Evolutionary conservation across 2,113 vertebrate species (phyloP), one percentile per base, ranked within the genome.

Genomic region (Scomber colias): DNA sequence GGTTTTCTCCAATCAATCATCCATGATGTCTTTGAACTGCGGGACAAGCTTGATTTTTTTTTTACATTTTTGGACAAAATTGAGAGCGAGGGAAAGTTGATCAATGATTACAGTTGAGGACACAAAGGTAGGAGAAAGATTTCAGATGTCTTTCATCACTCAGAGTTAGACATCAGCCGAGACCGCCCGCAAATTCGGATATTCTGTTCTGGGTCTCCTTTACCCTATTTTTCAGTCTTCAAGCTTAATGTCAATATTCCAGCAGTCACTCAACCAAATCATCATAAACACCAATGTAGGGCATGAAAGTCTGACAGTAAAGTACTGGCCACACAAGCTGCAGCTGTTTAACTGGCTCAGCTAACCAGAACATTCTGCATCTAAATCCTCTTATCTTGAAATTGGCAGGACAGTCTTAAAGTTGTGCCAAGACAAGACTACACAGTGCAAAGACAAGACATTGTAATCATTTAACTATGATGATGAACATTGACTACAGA

Each of bases 1-100:
- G 82, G 78, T 87, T 70, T 79, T 77, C 55, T 1, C 19, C 51
- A 62, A 89, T 89, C 75, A 79, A 80, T 89, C 84, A 85, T 77
- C 51, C 14, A 50, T 73, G 35, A 21, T 51, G 61, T 68, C 49
- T 66, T 44, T 74, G 56, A 89, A 84, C 67, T 73, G 64, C 13
- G n/a, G 54, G 54, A 77, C 71, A 44, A 45, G 54, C 59, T 57
- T 70, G 15, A 64, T 69, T 75, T 83, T 78, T 35, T 35, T 21
- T 21, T 21, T 27, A 27, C 2, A 27, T 59, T 73, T 73, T 80
- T 76, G 12, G 50, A 56, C 50, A 12, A 63, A 76, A 82, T 16
- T 59, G 61, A 75, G 65, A 60, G 72, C 0, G 44, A 30, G 46
- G 61, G 31, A 79, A 24, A 44, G 66, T 17, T 66, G 65, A 78